Evolutionary conservation across 2,888 invertebrate genomes (phyloP), one percentile per base, ranked within the genome.

Genomic region (Rhorus exstirpatorius): DNA sequence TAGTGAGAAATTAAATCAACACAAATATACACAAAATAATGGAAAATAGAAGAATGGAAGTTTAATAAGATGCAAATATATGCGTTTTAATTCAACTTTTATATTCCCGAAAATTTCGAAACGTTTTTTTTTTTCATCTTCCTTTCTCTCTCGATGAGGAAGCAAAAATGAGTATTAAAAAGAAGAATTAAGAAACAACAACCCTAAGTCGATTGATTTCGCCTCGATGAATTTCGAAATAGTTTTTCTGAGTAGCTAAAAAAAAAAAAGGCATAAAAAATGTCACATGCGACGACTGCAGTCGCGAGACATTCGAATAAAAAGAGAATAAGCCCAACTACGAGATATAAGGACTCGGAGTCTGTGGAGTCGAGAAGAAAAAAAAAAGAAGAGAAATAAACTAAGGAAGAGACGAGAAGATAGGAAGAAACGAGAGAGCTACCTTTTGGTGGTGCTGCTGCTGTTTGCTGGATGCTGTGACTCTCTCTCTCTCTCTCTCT

Each of bases 391-490:
- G 38, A 51, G 44, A 21, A 77, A 84, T 82, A 70, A 78, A 83
- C 65, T 58, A 46, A 60, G 44, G 21, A 63, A 41, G 51, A 65
- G 70, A 71, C 77, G 65, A 81, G 83, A 81, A 79, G 76, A 80
- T 83, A 58, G 84, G 65, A 79, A 68, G 82, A 84, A 84, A 82
- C 83, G 83, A 78, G 80, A 85, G 83, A 83, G 88, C 86, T 87
- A 86, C 88, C 86, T 85, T 83, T 85, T 85, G 61, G 63, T 63
- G 68, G 26, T 58, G 76, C 61, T 72, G 58, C 61, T 41, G 81
- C 31, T 58, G 79, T 17, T 65, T 21, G 38, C 46, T 31, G 63
- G 44, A 58, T 55, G 55, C 70, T 55, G 55, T 38, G 8, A 21
- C 41, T 63, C 58, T 41, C 63, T 49, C 72, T 82, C 44, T 55